Evolutionary conservation across 2,797 vertebrate species (phyloP).

Genomic region (Phrynocephalus vlangalii): DNA sequence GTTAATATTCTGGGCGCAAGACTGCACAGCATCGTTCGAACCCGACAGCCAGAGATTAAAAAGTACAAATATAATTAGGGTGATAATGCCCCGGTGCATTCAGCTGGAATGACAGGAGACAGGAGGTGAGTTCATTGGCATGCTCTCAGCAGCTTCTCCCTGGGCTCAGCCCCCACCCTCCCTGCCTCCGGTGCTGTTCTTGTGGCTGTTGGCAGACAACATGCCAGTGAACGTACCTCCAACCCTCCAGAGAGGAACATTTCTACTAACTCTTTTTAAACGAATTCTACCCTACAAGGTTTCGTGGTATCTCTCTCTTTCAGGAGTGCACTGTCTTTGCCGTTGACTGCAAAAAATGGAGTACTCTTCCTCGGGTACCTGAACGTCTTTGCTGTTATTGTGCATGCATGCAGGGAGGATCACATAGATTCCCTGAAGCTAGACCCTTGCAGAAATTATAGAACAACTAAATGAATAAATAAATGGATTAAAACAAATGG

Average conservation of each 20-base stretch:
- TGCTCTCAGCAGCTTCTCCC: background rate
- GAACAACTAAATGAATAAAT: background rate
- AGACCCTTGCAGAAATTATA: conserved; percentile 29
- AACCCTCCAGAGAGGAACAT: background rate
- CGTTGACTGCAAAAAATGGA: conserved; percentile 12
- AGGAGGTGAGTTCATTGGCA: conserved; percentile 32
- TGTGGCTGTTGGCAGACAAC: background rate
- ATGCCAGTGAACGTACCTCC: background rate
- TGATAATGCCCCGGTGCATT: conserved; percentile 33
- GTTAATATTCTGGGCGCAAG: conserved; percentile 29
- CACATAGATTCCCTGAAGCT: conserved; percentile 22
- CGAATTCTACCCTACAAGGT: no score
- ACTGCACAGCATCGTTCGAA: background rate
- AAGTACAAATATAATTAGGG: conserved; percentile 52
- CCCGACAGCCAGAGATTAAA: conserved; percentile 49
- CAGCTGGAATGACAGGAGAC: conserved; percentile 22
- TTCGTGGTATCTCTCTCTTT: background rate
- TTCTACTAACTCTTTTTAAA: background rate
- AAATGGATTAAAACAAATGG: background rate
- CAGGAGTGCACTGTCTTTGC: background rate
- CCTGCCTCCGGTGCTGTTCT: conserved; percentile 23
- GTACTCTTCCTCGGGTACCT: conserved; percentile 10
- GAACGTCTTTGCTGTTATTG: background rate
- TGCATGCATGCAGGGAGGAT: conserved; percentile 33
- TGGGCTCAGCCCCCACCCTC: conserved; percentile 7